These are phyloP conservation scores for Acleris sparsana DNA, from an alignment of 2,888 invertebrate species.

Conservation along the genomic window DNA sequence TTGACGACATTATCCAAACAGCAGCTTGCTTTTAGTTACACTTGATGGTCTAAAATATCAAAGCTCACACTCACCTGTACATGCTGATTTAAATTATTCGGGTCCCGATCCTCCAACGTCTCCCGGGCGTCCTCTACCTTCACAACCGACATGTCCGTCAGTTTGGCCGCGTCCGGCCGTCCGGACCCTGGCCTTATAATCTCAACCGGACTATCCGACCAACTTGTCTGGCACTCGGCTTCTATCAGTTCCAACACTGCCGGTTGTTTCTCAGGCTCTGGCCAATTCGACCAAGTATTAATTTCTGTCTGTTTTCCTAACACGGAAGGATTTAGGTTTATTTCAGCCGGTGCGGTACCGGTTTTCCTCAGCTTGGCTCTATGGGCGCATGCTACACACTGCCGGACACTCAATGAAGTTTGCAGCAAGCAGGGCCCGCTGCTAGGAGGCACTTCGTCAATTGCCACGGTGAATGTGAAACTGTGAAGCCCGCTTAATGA, in stretches of 20 bases:
- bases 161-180: background rate
- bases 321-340: conserved; percentile 51
- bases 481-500: conserved; percentile 23
- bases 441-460: conserved; percentile 63
- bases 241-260: background rate
- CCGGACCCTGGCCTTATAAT: conserved; percentile 4
- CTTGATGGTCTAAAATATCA: too few species aligned
- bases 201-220: conserved; percentile 9
- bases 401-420: conserved; percentile 54
- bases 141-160: conserved; percentile 39
- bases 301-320: conserved; percentile 42
- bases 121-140: conserved; percentile 73
- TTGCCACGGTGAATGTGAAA: conserved; percentile 57
- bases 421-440: conserved; percentile 57
- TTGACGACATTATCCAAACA: too few species aligned
- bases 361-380: conserved; percentile 57
- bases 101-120: conserved; percentile 87
- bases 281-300: background rate
- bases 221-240: conserved; percentile 10
- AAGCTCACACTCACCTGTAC: conserved; percentile 82
- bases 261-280: background rate
- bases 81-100: conserved; percentile 87
- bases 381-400: conserved; percentile 63
- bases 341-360: conserved; percentile 52
- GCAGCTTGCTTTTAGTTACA: too few species aligned